These are phyloP conservation scores for Notothenia rossii DNA, from an alignment of 2,113 vertebrate species.

Conservation along the genomic window DNA sequence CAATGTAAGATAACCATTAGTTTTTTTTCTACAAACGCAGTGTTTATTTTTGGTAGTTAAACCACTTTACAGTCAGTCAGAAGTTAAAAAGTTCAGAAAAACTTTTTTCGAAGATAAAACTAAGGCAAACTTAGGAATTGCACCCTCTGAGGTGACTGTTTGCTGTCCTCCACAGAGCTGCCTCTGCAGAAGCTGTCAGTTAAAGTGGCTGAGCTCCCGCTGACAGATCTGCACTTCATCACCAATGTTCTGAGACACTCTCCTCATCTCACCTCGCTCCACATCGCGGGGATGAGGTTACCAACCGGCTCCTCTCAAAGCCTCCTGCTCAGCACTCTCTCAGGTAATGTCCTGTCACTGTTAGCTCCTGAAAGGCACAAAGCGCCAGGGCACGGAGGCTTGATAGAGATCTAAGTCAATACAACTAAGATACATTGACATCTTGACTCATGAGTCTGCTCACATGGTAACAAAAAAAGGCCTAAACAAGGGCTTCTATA, in stretches of 20 bases:
- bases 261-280: conserved; percentile 48
- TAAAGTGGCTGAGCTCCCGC: conserved; percentile 20
- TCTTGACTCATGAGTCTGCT: neutral
- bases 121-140: neutral
- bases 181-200: conserved; percentile 58
- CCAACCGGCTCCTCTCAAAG: conserved; percentile 20
- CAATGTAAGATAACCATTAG: too few relatives aligned
- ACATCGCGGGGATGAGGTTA: conserved; percentile 41
- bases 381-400: neutral
- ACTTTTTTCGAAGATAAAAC: neutral
- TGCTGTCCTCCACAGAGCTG: neutral
- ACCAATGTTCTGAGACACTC: conserved; percentile 34
- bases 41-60: too few relatives aligned
- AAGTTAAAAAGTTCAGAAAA: too few relatives aligned
- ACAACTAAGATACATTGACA: neutral
- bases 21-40: too few relatives aligned
- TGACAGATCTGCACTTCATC: conserved; percentile 22
- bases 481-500: too few relatives aligned
- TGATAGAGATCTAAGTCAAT: neutral
- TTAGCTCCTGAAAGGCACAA: neutral
- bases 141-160: neutral
- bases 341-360: conserved; percentile 38
- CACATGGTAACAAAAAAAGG: neutral
- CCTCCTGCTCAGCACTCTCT: conserved; percentile 53
- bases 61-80: too few relatives aligned